Conservation (phyloP, 1,140 invertebrate species). For the Glomeris maerens region DNA sequence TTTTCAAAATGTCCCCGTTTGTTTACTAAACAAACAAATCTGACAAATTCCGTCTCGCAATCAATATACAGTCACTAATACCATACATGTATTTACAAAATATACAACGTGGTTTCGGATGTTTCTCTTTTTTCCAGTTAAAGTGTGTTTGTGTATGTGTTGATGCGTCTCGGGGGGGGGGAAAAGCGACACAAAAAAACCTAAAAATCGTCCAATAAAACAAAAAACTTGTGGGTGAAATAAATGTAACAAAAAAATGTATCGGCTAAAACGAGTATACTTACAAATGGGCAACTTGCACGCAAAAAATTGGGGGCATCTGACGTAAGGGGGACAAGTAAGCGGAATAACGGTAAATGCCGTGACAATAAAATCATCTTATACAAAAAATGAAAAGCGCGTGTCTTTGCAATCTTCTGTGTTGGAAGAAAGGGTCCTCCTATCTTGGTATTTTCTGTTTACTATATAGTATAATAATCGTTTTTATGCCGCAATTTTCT, state of each 20-base stretch:
- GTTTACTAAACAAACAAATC: slow-evolving; percentile 8
- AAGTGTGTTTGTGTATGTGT: no score
- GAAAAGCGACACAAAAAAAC: slow-evolving; percentile 9
- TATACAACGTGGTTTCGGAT: slow-evolving; percentile 16
- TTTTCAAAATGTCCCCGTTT: slow-evolving; percentile 1
- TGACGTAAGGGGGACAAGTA: background rate
- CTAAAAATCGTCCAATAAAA: background rate
- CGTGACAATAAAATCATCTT: background rate
- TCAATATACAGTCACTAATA: slow-evolving; percentile 19
- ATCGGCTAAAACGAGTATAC: background rate
- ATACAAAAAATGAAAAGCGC: background rate
- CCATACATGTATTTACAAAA: slow-evolving; percentile 19
- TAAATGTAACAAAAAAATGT: background rate
- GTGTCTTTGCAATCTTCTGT: background rate
- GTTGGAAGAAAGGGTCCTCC: no score
- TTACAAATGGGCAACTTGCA: background rate
- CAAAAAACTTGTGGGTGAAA: background rate
- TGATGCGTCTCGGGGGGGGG: no score
- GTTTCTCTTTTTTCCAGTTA: no score
- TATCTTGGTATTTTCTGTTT: no score
- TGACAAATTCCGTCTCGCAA: background rate
- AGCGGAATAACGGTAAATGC: background rate
- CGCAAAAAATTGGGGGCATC: background rate
- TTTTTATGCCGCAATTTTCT: no score
- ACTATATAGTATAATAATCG: no score